phyloP scores from a whole-genome alignment of 2,888 invertebrate genomes.

The Noctuana brunneofusca region DNA sequence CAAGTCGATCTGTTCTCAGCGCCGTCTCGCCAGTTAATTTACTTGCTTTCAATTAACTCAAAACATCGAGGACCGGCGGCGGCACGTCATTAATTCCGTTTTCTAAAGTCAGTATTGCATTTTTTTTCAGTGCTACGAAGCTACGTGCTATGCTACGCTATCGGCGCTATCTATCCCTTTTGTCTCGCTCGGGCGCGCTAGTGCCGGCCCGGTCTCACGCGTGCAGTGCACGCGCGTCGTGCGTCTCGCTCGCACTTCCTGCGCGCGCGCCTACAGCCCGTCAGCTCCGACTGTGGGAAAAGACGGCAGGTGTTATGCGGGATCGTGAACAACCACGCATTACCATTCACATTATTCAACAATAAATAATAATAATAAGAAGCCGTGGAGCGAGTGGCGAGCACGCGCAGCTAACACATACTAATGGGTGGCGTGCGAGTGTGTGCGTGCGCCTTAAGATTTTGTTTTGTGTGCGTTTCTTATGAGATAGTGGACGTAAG shows the following conservation, averaged over 20 bases:
- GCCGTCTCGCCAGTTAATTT: conserved; percentile 41
- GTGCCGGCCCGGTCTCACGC: conserved; percentile 57
- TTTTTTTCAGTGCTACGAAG: conserved; percentile 52
- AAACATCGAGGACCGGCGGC: conserved; percentile 46
- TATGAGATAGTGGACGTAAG: conserved; percentile 56
- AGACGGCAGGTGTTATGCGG: conserved; percentile 84
- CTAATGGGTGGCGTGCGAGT: conserved; percentile 62
- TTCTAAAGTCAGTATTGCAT: conserved; percentile 40
- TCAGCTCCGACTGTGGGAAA: conserved; percentile 81
- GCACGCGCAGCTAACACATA: conserved; percentile 78
- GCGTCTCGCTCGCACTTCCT: conserved; percentile 70
- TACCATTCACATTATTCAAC: conserved; percentile 83
- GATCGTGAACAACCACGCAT: conserved; percentile 83
- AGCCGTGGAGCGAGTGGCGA: conserved; percentile 81
- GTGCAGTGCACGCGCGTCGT: conserved; percentile 65
- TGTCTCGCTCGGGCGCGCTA: conserved; percentile 52
- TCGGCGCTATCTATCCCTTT: conserved; percentile 49
- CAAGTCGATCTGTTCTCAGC: conserved; percentile 25
- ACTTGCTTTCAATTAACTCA: conserved; percentile 49
- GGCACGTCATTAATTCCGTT: conserved; percentile 49
- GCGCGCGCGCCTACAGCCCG: conserved; percentile 67
- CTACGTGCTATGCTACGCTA: conserved; percentile 55
- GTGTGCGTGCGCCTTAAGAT: conserved; percentile 50
- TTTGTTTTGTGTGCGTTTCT: conserved; percentile 45
- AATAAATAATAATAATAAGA: conserved; percentile 83